Percentiles rank a stretch among this genome's conserved stretches.
phyloP scores from a whole-genome alignment of 2,888 invertebrate species.

The Callyntrura guangdongensis region DNA sequence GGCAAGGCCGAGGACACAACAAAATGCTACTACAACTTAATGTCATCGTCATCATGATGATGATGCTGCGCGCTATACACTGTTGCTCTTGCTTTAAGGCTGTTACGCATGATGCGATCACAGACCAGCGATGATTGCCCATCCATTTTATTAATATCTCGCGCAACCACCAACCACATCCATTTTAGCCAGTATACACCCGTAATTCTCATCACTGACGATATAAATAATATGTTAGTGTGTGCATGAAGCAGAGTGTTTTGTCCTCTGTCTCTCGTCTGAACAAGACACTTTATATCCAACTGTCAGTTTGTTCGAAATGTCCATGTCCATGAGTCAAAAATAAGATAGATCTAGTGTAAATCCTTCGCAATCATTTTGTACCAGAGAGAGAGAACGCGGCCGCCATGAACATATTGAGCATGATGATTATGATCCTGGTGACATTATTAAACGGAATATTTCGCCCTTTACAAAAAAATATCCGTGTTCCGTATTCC shows the following conservation, averaged over 20 bases:
- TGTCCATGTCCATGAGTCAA: no score
- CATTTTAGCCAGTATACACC: slow-evolving; percentile 45
- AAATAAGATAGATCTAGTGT: slow-evolving; percentile 43
- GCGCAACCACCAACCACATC: slow-evolving; percentile 41
- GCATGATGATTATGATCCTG: neutral
- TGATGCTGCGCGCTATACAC: no score
- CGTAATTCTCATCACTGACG: slow-evolving; percentile 23
- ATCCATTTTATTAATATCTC: slow-evolving; percentile 58
- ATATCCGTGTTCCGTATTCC: slow-evolving; percentile 64
- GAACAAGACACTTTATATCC: neutral
- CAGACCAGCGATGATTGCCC: slow-evolving; percentile 24
- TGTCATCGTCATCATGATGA: no score
- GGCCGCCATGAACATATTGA: neutral
- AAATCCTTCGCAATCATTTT: slow-evolving; percentile 51
- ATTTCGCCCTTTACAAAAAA: slow-evolving; percentile 13
- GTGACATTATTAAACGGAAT: slow-evolving; percentile 6
- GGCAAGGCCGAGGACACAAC: slow-evolving; percentile 71
- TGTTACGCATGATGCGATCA: neutral
- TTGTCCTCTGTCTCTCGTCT: neutral
- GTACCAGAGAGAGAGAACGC: neutral
- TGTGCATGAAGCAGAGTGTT: neutral
- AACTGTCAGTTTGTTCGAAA: slow-evolving; percentile 3
- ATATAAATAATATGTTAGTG: neutral
- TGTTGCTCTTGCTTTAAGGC: neutral
- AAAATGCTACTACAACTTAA: slow-evolving; percentile 23